A percentile compares a stretch with the other conserved stretches of the same genome.
phyloP scores from a whole-genome alignment of 2,888 invertebrate genomes.

The Euproctis similis region DNA sequence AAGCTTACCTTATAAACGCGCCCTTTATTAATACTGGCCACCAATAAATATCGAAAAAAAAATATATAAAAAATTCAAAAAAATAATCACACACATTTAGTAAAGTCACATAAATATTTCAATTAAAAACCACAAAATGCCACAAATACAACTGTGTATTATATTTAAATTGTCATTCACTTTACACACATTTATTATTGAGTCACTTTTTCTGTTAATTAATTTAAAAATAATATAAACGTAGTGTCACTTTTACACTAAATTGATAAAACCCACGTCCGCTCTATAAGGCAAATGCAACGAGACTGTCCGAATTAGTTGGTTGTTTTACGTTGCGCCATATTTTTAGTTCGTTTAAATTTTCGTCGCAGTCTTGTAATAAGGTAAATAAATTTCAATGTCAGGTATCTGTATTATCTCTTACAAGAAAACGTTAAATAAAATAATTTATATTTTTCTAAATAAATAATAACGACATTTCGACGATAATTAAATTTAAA shows the following conservation, averaged over 20 bases:
- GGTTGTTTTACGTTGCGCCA: slow-evolving; percentile 16
- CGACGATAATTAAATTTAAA: too few species aligned
- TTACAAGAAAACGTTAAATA: slow-evolving; percentile 8
- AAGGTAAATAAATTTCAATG: slow-evolving; percentile 24
- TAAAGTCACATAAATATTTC: too few species aligned
- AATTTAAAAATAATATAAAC: too few species aligned
- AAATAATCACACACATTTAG: too few species aligned
- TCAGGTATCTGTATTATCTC: slow-evolving; percentile 20
- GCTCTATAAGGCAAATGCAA: slow-evolving; percentile 3
- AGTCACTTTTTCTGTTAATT: too few species aligned
- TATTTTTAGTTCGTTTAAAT: slow-evolving; percentile 6
- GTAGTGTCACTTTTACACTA: slow-evolving; percentile 1
- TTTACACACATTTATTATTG: too few species aligned
- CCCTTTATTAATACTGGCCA: too few species aligned
- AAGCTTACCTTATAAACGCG: too few species aligned
- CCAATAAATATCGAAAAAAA: too few species aligned
- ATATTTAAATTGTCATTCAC: neutral
- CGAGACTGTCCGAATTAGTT: slow-evolving; percentile 18
- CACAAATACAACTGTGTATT: too few species aligned
- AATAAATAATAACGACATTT: too few species aligned
- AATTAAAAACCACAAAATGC: neutral
- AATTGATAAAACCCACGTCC: neutral
- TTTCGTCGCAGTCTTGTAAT: slow-evolving; percentile 12
- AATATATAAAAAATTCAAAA: too few species aligned
- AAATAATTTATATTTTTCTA: slow-evolving; percentile 14